These are phyloP conservation scores for Xenopus borealis DNA, from an alignment of 2,113 vertebrate species.

Conservation along the genomic window DNA sequence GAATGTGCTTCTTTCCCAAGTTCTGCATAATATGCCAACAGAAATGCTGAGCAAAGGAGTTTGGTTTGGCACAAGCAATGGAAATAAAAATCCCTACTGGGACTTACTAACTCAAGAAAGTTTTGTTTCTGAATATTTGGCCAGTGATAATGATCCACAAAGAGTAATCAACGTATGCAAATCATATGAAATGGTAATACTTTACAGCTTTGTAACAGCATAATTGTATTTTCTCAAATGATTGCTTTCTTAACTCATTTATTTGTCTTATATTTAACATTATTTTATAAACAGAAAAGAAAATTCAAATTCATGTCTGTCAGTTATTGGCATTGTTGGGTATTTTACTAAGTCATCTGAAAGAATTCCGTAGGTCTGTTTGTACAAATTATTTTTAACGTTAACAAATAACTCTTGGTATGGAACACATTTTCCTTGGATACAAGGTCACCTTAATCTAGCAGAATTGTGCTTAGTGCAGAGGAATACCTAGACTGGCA, in stretches of 20 bases:
- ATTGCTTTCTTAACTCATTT: not conserved
- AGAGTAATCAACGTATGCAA: slow-evolving; percentile 9
- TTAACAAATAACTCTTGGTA: not conserved
- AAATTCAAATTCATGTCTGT: not conserved
- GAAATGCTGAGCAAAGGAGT: too few species aligned
- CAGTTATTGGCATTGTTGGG: not conserved
- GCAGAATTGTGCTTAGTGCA: too few species aligned
- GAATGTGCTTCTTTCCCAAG: too few species aligned
- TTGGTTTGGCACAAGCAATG: slow-evolving; percentile 24
- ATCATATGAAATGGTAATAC: slow-evolving; percentile 16
- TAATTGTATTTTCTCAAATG: not conserved
- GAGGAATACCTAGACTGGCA: not conserved
- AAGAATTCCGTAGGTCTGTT: not conserved
- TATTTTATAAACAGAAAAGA: slow-evolving; percentile 1
- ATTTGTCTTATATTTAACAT: not conserved
- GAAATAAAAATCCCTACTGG: slow-evolving; percentile 33
- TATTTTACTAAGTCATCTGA: not conserved
- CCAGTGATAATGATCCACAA: slow-evolving; percentile 35
- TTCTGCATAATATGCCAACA: too few species aligned
- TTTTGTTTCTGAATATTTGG: slow-evolving; percentile 28
- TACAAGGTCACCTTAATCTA: slow-evolving; percentile 4
- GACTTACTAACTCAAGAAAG: slow-evolving; percentile 35
- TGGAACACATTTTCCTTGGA: not conserved
- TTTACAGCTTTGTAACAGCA: not conserved
- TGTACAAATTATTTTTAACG: slow-evolving; percentile 10